A percentile compares a stretch with the other conserved stretches of the same genome.
These are phyloP conservation scores for Podarcis lilfordi DNA, from an alignment of 2,797 vertebrate genomes.

Conservation along the genomic window DNA sequence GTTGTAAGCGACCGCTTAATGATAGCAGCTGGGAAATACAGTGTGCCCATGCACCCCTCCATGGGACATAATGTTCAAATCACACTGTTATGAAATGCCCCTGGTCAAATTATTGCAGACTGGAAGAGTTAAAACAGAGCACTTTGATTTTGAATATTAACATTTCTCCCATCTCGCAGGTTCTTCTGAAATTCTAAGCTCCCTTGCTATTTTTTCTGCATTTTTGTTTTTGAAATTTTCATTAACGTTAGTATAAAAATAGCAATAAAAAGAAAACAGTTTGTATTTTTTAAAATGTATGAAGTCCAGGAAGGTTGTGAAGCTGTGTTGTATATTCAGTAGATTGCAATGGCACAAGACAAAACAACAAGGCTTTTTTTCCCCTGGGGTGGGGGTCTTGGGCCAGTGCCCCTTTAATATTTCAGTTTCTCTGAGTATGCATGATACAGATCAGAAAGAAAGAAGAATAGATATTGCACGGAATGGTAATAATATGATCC, in stretches of 20 bases:
- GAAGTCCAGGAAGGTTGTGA: constrained; percentile 50
- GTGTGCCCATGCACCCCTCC: background rate
- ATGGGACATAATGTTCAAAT: background rate
- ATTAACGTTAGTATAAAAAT: constrained; percentile 63
- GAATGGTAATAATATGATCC: constrained; percentile 30
- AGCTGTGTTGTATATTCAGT: constrained; percentile 60
- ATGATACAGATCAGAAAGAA: constrained; percentile 43
- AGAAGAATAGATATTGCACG: constrained; percentile 22
- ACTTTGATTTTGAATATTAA: constrained; percentile 57
- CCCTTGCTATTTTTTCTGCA: constrained; percentile 47
- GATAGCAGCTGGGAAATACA: background rate
- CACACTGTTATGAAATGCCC: background rate
- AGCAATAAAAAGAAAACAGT: constrained; percentile 61
- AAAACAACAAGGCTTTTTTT: constrained; percentile 6
- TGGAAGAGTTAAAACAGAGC: constrained; percentile 7
- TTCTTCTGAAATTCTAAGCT: constrained; percentile 57
- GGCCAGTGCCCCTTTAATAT: constrained; percentile 28
- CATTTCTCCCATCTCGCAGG: constrained; percentile 38
- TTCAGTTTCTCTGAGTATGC: constrained; percentile 28
- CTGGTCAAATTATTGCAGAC: constrained; percentile 36
- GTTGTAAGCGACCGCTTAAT: background rate
- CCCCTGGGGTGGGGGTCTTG: no score
- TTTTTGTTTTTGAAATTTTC: constrained; percentile 57
- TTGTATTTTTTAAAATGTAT: constrained; percentile 67
- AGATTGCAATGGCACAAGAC: constrained; percentile 43